phyloP scores from a whole-genome alignment of 2,113 vertebrate species.

The Saguinus midas region DNA sequence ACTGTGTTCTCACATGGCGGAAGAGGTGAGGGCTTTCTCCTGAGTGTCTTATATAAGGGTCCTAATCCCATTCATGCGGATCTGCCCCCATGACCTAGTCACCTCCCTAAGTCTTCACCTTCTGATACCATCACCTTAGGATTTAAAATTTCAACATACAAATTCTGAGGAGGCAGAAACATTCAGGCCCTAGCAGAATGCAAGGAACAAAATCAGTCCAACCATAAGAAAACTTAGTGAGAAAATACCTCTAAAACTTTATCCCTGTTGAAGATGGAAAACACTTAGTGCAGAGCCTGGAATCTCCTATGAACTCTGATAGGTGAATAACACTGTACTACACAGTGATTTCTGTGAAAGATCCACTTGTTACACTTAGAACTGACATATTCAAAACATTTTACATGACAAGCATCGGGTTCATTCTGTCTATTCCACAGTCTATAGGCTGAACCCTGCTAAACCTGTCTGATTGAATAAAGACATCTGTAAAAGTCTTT shows the following conservation, averaged over 20 bases:
- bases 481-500: not conserved
- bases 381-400: not conserved
- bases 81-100: not conserved
- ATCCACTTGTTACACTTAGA: not conserved
- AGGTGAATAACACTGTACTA: not conserved
- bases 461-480: not conserved
- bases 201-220: not conserved
- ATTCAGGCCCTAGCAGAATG: not conserved
- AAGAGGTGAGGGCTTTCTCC: not conserved
- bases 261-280: not conserved
- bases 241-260: not conserved
- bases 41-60: not conserved
- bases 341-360: not conserved
- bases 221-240: not conserved
- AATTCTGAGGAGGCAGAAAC: not conserved
- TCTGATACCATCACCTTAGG: not conserved
- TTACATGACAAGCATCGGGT: not conserved
- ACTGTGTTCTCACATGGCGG: too few relatives aligned
- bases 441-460: not conserved
- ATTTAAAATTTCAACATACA: not conserved
- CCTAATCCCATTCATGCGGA: not conserved
- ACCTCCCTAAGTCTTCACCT: not conserved
- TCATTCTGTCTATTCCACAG: not conserved
- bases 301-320: not conserved
- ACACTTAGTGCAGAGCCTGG: not conserved